Conservation (phyloP, 2,797 vertebrate genomes). For the Octomys mimax region DNA sequence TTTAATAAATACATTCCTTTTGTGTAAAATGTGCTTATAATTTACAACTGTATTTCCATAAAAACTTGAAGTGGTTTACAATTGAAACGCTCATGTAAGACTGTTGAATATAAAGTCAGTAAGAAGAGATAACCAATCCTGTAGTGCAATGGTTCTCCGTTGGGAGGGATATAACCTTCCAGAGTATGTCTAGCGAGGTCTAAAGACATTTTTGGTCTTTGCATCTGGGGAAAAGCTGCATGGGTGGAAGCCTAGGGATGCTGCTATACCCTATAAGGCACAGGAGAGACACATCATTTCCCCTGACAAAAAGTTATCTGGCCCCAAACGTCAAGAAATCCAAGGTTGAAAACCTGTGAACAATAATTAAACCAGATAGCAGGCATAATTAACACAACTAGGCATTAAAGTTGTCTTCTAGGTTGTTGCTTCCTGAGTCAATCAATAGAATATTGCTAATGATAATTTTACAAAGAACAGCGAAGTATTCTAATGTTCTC, state of each 20-base stretch:
- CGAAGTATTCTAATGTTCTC: neutral
- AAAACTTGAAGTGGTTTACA: neutral
- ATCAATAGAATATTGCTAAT: neutral
- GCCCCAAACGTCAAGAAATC: neutral
- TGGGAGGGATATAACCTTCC: neutral
- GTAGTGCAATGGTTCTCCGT: neutral
- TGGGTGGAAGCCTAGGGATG: neutral
- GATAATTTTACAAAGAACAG: neutral
- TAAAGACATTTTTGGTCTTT: neutral
- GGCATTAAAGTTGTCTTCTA: neutral
- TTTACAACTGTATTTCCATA: conserved; percentile 14
- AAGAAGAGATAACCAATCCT: neutral
- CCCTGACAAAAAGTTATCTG: neutral
- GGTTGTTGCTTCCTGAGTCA: neutral
- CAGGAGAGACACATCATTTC: neutral
- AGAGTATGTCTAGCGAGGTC: neutral
- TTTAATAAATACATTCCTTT: conserved; percentile 25
- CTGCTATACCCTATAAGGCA: neutral
- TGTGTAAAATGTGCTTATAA: conserved; percentile 6
- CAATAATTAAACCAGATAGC: neutral
- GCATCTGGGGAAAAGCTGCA: neutral
- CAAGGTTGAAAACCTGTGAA: neutral
- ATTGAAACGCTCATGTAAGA: neutral
- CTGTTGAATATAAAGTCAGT: neutral
- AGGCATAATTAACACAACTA: neutral